These are phyloP conservation scores for Leptinotarsa juncta DNA, from an alignment of 2,888 invertebrate species.

Conservation along the genomic window DNA sequence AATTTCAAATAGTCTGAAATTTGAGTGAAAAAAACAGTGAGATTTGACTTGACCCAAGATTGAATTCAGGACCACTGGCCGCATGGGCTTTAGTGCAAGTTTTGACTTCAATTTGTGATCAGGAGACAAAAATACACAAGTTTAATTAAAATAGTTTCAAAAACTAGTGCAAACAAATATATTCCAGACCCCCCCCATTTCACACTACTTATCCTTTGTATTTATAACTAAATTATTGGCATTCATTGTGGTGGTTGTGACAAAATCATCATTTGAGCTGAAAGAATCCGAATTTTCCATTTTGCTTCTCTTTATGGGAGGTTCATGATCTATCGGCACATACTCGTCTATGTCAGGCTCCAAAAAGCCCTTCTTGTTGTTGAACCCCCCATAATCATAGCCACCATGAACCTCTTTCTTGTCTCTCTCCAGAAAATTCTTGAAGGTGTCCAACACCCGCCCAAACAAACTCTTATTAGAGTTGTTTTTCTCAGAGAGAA, in stretches of 20 bases:
- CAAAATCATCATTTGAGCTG: conserved; percentile 34
- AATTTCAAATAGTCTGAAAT: no score
- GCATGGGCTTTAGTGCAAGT: no score
- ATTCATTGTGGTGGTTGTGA: conserved; percentile 40
- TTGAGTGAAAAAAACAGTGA: no score
- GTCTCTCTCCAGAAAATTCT: conserved; percentile 49
- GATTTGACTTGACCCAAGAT: no score
- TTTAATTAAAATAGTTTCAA: no score
- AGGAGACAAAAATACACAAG: no score
- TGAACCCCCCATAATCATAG: conserved; percentile 50
- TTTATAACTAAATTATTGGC: conserved; percentile 38
- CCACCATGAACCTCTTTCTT: conserved; percentile 46
- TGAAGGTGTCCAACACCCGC: conserved; percentile 49
- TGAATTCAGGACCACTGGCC: no score
- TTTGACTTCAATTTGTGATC: no score
- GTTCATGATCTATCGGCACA: conserved; percentile 46
- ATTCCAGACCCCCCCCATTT: background rate
- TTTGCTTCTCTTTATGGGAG: conserved; percentile 50
- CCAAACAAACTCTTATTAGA: conserved; percentile 50
- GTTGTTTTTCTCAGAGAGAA: conserved; percentile 49
- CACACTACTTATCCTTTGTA: conserved; percentile 41
- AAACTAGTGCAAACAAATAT: no score
- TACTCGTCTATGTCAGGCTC: conserved; percentile 59
- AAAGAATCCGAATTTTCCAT: conserved; percentile 29
- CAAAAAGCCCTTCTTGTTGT: conserved; percentile 54